Conservation (phyloP, 2,888 invertebrate genomes). For the Drosophila mercatorum region DNA sequence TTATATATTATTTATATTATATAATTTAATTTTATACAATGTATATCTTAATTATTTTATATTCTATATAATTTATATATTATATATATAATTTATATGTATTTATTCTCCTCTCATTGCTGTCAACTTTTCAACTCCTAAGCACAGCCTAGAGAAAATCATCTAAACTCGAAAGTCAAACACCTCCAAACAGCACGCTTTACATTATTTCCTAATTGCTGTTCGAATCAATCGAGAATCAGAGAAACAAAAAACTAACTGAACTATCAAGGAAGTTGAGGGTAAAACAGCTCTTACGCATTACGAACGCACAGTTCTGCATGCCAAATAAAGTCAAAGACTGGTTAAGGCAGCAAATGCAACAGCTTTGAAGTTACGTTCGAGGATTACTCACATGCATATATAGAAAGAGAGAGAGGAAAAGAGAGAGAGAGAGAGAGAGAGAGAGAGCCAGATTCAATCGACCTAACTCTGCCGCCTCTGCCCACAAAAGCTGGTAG, state of each 20-base stretch:
- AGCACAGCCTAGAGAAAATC: neutral
- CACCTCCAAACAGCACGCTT: neutral
- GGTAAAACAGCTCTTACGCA: neutral
- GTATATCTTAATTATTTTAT: too few relatives aligned
- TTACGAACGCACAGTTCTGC: neutral
- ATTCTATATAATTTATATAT: too few relatives aligned
- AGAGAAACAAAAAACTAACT: neutral
- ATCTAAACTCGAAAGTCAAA: neutral
- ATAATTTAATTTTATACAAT: too few relatives aligned
- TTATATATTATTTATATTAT: too few relatives aligned
- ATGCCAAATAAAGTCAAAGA: slow-evolving; percentile 23
- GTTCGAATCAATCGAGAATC: slow-evolving; percentile 29
- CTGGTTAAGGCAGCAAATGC: slow-evolving; percentile 35
- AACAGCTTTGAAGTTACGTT: slow-evolving; percentile 42
- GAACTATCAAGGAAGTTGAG: slow-evolving; percentile 9
- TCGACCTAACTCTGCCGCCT: slow-evolving; percentile 22
- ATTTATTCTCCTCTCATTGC: too few relatives aligned
- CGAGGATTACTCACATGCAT: neutral
- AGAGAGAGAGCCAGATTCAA: slow-evolving; percentile 12
- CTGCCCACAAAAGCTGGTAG: slow-evolving; percentile 43
- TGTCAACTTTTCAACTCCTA: neutral
- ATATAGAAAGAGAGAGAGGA: neutral
- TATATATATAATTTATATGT: too few relatives aligned
- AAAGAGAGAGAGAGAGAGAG: neutral
- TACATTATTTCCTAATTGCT: slow-evolving; percentile 40